Conservation (phyloP, 2,888 invertebrate species). For the Caenorhabditis sinica region DNA sequence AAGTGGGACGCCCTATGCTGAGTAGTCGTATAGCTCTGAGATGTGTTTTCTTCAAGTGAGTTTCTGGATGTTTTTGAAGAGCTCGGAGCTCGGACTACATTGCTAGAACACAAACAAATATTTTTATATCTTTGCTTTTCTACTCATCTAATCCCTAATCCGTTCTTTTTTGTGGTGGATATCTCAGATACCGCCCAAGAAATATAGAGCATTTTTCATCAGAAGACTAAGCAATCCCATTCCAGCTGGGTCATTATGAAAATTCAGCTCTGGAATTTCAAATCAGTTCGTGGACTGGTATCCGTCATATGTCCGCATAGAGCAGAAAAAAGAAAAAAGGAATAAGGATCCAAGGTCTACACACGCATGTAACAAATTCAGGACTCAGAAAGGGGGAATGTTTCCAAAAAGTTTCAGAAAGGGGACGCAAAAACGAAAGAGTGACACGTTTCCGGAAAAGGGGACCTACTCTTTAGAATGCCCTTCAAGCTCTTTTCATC, state of each 20-base stretch:
- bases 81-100: not conserved
- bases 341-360: conserved; percentile 30
- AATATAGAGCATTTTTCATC: not conserved
- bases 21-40: conserved; percentile 44
- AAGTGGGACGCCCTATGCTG: conserved; percentile 46
- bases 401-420: conserved; percentile 61
- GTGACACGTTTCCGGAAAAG: conserved; percentile 53
- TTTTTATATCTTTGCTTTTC: conserved; percentile 16
- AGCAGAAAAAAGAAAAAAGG: not conserved
- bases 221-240: conserved; percentile 3
- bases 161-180: conserved; percentile 30
- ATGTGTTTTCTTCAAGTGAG: conserved; percentile 17
- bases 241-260: conserved; percentile 12
- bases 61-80: conserved; percentile 27
- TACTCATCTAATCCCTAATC: conserved; percentile 49
- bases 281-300: conserved; percentile 26
- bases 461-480: conserved; percentile 28
- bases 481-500: conserved; percentile 48
- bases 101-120: conserved; percentile 37
- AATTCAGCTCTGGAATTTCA: conserved; percentile 38
- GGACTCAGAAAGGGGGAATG: conserved; percentile 51
- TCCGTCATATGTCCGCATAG: conserved; percentile 42
- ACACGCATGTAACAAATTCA: conserved; percentile 43
- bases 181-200: not conserved
- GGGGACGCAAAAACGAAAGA: conserved; percentile 29